phyloP scores from a whole-genome alignment of 92 coral and sea anemone genomes.

The Hydrozoanthus gracilis region DNA sequence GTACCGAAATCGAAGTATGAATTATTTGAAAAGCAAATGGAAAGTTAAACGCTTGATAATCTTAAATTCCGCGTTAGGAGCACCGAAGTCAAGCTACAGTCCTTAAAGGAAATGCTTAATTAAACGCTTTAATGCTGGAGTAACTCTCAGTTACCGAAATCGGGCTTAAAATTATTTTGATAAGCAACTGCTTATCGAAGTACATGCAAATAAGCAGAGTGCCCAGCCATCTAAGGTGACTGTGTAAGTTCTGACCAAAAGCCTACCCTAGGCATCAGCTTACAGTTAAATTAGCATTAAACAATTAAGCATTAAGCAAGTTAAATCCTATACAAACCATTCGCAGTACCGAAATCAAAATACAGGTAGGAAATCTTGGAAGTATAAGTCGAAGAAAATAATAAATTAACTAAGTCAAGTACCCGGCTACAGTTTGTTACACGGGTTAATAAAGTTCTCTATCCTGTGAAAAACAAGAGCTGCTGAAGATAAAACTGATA shows the following conservation, averaged over 20 bases:
- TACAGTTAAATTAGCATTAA: no score
- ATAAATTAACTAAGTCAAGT: no score
- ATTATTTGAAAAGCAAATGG: no score
- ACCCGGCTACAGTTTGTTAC: slow-evolving; percentile 16
- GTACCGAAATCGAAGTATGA: slow-evolving; percentile 9
- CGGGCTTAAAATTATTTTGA: no score
- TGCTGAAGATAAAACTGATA: slow-evolving; percentile 2
- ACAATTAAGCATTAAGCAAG: slow-evolving; percentile 16
- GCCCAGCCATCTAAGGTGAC: neutral
- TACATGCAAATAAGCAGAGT: no score
- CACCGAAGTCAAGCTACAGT: slow-evolving; percentile 16
- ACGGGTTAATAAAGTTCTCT: slow-evolving; percentile 5
- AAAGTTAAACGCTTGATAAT: no score
- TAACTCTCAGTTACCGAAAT: no score
- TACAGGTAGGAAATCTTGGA: no score
- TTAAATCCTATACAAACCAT: slow-evolving; percentile 12
- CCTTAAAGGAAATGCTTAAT: no score
- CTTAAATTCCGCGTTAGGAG: neutral
- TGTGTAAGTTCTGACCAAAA: neutral
- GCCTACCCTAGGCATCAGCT: slow-evolving; percentile 9
- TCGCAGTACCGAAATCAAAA: slow-evolving; percentile 12
- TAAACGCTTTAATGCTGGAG: neutral
- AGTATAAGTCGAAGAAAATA: no score
- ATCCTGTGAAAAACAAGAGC: slow-evolving; percentile 6
- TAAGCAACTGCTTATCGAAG: no score